Conservation (phyloP, 2,888 invertebrate genomes). For the Hedya salicella region DNA sequence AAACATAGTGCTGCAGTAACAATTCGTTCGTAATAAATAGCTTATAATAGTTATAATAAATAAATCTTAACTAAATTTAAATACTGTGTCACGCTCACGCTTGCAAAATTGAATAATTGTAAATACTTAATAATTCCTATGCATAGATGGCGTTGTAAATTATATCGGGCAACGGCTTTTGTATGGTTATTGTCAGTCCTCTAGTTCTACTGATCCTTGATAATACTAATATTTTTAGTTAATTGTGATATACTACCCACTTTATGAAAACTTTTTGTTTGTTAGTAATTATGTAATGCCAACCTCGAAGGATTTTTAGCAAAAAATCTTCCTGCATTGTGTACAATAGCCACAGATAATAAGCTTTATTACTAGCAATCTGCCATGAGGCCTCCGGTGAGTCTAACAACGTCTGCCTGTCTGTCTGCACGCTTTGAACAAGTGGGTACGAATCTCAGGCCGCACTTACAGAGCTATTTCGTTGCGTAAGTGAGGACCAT, state of each 20-base stretch:
- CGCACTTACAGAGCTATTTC: slow-evolving; percentile 16
- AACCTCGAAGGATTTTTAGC: slow-evolving; percentile 62
- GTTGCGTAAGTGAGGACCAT: slow-evolving; percentile 50
- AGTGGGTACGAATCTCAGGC: slow-evolving; percentile 32
- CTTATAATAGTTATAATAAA: too few relatives aligned
- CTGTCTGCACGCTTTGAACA: slow-evolving; percentile 37
- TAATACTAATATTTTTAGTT: background rate
- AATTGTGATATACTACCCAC: slow-evolving; percentile 15
- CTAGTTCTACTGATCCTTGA: too few relatives aligned
- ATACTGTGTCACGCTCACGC: too few relatives aligned
- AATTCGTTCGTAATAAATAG: too few relatives aligned
- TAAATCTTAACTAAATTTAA: too few relatives aligned
- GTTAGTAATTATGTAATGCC: slow-evolving; percentile 33
- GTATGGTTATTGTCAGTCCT: too few relatives aligned
- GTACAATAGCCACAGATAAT: slow-evolving; percentile 53
- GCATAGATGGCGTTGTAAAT: too few relatives aligned
- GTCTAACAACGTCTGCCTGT: slow-evolving; percentile 24
- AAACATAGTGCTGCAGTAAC: too few relatives aligned
- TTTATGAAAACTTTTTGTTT: slow-evolving; percentile 24
- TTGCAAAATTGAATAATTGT: too few relatives aligned
- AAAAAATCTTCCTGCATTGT: slow-evolving; percentile 72
- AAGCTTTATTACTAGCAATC: slow-evolving; percentile 56
- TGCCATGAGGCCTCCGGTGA: slow-evolving; percentile 41
- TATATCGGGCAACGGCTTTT: too few relatives aligned
- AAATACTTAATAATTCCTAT: too few relatives aligned